These are phyloP conservation scores for Cartodere bifasciata DNA, from an alignment of 2,888 invertebrate species.

Conservation along the genomic window DNA sequence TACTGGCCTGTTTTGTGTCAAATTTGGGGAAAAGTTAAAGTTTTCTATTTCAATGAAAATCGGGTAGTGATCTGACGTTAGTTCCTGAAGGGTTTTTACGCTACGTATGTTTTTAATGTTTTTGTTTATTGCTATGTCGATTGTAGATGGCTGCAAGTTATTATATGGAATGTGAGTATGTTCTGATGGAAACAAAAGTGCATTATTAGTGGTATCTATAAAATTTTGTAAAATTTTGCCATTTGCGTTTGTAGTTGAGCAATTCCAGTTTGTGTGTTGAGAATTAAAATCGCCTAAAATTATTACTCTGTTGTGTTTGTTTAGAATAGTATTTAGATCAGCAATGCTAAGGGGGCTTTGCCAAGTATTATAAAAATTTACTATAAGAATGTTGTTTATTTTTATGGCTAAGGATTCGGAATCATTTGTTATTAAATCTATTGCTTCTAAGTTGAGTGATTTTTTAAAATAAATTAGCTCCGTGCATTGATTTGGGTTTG, in stretches of 20 bases:
- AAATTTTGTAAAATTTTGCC: too few relatives aligned
- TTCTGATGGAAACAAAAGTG: neutral
- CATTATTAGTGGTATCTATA: too few relatives aligned
- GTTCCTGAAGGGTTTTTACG: neutral
- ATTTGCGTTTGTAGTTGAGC: too few relatives aligned
- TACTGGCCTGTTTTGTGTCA: neutral
- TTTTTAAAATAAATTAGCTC: too few relatives aligned
- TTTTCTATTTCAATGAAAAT: neutral
- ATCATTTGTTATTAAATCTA: too few relatives aligned
- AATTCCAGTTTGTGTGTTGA: conserved; percentile 1
- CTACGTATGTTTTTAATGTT: neutral
- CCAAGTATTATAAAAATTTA: too few relatives aligned
- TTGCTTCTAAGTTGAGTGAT: too few relatives aligned
- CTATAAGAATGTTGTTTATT: too few relatives aligned
- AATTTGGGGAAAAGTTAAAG: neutral
- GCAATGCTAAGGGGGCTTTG: neutral
- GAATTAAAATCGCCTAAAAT: neutral
- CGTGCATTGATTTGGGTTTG: too few relatives aligned
- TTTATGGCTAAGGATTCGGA: too few relatives aligned
- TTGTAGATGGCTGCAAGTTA: neutral
- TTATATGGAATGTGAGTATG: neutral
- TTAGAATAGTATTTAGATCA: neutral
- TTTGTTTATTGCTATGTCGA: neutral
- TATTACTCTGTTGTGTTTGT: neutral
- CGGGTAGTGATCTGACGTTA: conserved; percentile 1